phyloP scores from a whole-genome alignment of 2,113 vertebrate genomes.

The Prunella fulvescens region DNA sequence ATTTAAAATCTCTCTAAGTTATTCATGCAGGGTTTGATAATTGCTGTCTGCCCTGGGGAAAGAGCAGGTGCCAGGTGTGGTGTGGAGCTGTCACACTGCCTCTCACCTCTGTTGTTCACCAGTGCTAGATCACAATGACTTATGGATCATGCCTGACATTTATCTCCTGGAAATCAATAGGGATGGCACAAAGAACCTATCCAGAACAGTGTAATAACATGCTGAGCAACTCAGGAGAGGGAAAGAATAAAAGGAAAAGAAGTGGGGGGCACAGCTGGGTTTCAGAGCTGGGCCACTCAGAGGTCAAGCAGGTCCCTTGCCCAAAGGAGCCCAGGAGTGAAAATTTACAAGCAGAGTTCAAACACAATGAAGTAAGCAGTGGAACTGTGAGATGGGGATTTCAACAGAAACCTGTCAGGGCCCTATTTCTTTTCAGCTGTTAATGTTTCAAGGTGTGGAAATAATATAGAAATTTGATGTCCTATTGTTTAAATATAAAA shows the following conservation, averaged over 20 bases:
- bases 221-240: background rate
- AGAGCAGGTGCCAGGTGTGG: background rate
- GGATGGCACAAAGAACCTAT: background rate
- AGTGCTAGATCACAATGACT: background rate
- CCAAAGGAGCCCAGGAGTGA: background rate
- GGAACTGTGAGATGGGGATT: background rate
- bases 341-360: background rate
- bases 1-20: background rate
- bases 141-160: background rate
- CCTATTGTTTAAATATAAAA: background rate
- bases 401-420: background rate
- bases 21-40: background rate
- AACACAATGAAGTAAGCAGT: background rate
- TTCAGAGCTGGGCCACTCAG: background rate
- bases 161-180: background rate
- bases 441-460: background rate
- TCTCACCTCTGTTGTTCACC: background rate
- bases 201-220: background rate
- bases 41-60: background rate
- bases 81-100: background rate
- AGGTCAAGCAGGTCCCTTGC: background rate
- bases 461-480: background rate
- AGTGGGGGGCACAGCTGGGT: background rate
- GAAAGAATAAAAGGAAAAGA: background rate
- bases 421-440: background rate